phyloP scores from a whole-genome alignment of 2,113 vertebrate genomes.

The Paratilapia polleni region DNA sequence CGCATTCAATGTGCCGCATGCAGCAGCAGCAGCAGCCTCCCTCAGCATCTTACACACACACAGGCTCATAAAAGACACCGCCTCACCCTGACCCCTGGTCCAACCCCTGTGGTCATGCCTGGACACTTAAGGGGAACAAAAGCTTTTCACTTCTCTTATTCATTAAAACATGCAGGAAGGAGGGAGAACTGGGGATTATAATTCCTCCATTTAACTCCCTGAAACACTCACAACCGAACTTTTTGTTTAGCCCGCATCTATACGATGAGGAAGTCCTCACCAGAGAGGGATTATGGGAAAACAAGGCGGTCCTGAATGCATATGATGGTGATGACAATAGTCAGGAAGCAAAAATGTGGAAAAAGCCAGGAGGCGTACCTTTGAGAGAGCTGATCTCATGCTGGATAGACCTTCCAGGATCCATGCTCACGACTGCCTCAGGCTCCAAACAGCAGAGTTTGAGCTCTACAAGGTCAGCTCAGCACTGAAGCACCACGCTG shows the following conservation, averaged over 20 bases:
- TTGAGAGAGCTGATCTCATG: slow-evolving; percentile 93
- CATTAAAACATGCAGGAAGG: slow-evolving; percentile 5
- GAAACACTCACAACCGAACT: slow-evolving; percentile 19
- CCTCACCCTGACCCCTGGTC: slow-evolving; percentile 32
- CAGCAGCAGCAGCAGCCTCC: slow-evolving; percentile 53
- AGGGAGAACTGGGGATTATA: background rate
- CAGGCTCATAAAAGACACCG: slow-evolving; percentile 25
- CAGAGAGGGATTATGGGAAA: slow-evolving; percentile 59
- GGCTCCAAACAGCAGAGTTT: slow-evolving; percentile 10
- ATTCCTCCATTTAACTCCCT: background rate
- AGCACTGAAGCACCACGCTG: slow-evolving; percentile 13
- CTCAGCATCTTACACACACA: slow-evolving; percentile 12
- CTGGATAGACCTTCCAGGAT: slow-evolving; percentile 88
- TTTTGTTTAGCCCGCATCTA: slow-evolving; percentile 8
- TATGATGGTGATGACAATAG: slow-evolving; percentile 14
- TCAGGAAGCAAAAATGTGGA: background rate
- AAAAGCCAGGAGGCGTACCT: slow-evolving; percentile 79
- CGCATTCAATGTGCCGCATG: slow-evolving; percentile 75
- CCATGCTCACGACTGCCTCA: slow-evolving; percentile 67
- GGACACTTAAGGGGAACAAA: slow-evolving; percentile 57
- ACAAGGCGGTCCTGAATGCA: slow-evolving; percentile 44
- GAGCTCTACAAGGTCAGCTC: slow-evolving; percentile 60
- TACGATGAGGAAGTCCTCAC: slow-evolving; percentile 24
- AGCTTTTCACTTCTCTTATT: slow-evolving; percentile 51
- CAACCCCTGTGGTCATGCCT: slow-evolving; percentile 2